Conservation (phyloP, 2,113 vertebrate species). For the Prinia subflava region DNA sequence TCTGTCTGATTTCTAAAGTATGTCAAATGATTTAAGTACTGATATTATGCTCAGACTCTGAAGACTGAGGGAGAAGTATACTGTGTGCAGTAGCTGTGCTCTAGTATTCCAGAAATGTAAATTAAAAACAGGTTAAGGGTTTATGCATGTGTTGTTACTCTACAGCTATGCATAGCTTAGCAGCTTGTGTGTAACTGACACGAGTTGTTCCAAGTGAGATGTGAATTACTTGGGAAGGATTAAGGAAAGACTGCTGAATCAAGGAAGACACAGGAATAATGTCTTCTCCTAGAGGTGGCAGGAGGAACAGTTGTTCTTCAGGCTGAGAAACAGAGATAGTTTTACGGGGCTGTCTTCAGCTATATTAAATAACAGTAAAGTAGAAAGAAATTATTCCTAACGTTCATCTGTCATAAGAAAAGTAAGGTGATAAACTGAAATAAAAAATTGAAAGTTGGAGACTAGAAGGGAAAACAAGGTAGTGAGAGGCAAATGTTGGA, state of each 20-base stretch:
- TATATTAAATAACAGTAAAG: background rate
- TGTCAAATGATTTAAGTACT: background rate
- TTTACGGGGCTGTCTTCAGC: background rate
- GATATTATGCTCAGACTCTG: background rate
- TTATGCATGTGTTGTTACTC: background rate
- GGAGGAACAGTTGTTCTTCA: background rate
- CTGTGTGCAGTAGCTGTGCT: background rate
- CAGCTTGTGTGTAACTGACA: background rate
- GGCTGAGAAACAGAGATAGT: background rate
- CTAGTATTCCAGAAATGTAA: background rate
- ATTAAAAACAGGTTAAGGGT: background rate
- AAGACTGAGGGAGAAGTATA: background rate
- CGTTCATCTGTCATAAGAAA: background rate
- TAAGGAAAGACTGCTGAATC: background rate
- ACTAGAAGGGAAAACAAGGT: background rate
- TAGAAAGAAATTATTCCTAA: background rate
- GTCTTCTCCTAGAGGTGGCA: background rate
- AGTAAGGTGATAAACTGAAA: background rate
- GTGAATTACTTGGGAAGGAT: background rate
- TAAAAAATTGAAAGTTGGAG: background rate
- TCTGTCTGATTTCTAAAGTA: background rate
- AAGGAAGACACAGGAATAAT: background rate
- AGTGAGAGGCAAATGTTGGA: background rate
- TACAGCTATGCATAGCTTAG: background rate
- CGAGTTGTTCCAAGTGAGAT: background rate